Conservation (phyloP, 1,140 invertebrate species). For the Paraescarpia echinospica region DNA sequence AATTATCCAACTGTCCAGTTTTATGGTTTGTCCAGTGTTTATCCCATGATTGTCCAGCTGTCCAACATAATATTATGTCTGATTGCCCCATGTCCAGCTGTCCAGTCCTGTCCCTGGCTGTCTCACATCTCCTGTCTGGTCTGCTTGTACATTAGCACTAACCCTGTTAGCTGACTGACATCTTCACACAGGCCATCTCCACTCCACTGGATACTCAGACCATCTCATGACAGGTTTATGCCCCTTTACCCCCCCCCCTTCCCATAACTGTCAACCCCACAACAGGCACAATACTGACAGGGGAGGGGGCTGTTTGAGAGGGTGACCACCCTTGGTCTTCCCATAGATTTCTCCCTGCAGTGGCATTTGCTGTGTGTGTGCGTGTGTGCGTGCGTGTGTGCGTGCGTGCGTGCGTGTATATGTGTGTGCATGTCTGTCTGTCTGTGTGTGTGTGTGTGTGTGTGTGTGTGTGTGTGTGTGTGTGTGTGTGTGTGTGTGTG, state of each 20-base stretch:
- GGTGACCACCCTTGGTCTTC: not conserved
- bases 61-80: too few species aligned
- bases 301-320: not conserved
- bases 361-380: not conserved
- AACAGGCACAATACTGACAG: not conserved
- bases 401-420: too few species aligned
- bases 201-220: not conserved
- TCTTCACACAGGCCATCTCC: too few species aligned
- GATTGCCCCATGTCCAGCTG: too few species aligned
- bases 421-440: too few species aligned
- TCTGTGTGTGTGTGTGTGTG: too few species aligned
- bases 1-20: too few species aligned
- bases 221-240: not conserved
- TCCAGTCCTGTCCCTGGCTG: not conserved
- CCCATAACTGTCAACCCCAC: not conserved
- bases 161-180: not conserved
- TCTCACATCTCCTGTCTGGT: not conserved
- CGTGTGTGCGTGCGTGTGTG: too few species aligned
- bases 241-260: not conserved
- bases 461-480: too few species aligned
- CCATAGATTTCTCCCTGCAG: not conserved
- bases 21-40: too few species aligned
- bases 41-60: too few species aligned
- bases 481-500: too few species aligned
- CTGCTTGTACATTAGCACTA: not conserved